Base-by-base conservation (phyloP, 2,797 vertebrate species). In the Gadopsis marmoratus region DNA sequence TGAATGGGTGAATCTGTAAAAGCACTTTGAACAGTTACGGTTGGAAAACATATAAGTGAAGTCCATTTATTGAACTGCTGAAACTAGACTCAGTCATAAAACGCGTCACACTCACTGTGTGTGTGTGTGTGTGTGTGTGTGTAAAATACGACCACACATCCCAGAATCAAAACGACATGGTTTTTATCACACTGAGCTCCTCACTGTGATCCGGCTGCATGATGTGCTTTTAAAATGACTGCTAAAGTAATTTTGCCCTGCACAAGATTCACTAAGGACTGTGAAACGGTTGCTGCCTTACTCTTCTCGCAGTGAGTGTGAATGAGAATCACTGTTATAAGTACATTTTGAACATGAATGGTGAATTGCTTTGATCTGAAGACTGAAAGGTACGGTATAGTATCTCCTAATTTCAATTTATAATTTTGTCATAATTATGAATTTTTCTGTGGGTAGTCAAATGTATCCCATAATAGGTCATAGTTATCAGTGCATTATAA, bases 251-350 rank as follows among this genome's bases (percentile, higher is more conserved):
- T 54, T n/a, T n/a, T 53, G 19, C 14, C 2, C 7, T 29, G 26
- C n/a, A 45, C 43, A 39, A 3, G 8, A 29, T 50, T 35, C 17
- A 19, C 16, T 19, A 29, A 14, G 10, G 16, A 50, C 17, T 21
- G 19, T 74, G n/a, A 73, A 39, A 71, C 31, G 2, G 68, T 60
- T 64, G 17, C 58, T 65, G 80, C 74, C 55, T 74, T 50, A 63
- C 29, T 60, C 58, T 23, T 66, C 11, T 3, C 1, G 2, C n/a
- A 19, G 9, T 68, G 9, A 67, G 61, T 56, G 33, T 43, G 35
- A 21, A 39, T 56, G 50, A 74, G 16, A 26, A 21, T 33, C 7
- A 4, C 31, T 21, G 58, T 56, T 23, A 1, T 9, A 14, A 45
- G 8, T 61, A 23, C 45, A 29, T 78, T 73, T 61, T 67, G 4